Evolutionary conservation across 1,140 invertebrate genomes (phyloP), one percentile per base, ranked within the genome.

Genomic region (Pogonomyrmex barbatus): DNA sequence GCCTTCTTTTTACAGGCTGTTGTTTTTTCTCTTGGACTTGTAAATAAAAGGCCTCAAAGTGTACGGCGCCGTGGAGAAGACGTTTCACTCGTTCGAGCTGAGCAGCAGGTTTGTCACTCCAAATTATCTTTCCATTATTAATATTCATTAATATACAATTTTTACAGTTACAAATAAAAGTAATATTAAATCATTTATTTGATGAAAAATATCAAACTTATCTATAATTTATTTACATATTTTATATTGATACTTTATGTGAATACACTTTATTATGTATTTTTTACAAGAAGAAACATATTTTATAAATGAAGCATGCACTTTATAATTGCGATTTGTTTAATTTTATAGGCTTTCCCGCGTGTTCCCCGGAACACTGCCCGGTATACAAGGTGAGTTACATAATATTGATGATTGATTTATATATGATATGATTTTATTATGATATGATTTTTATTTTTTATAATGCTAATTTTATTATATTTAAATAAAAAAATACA

Each of bases 41-140:
- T 94, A 92, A 92, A 94, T 86, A 95, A 95, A 95, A 95, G 95
- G 95, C 95, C 88, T 95, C 95, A 95, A 95, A 95, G 94, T 95
- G 95, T 95, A 94, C 95, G 94, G 94, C 93, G 92, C 94, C 92
- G 94, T 95, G 94, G 95, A 95, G 93, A 95, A 95, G 91, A 93
- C 94, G 93, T 95, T 95, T 92, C 93, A 94, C 94, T 94, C 95
- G 87, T 95, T 94, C 94, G 95, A 95, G 92, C 93, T 95, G 92
- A 94, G 94, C 94, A 94, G 94, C 91, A 93, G 93, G 93, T 89
- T 39, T 50, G 9, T 45, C n/a, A 42, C 39, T 71, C 12, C n/a
- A 33, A 42, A n/a, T 47, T 58, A 45, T 77, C 8, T 42, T 76
- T 54, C 6, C 33, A n/a, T 85, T 85, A 54, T 67, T 45, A 62